phyloP scores from a whole-genome alignment of 1,140 invertebrate species.

The Anagrus nilaparvatae region DNA sequence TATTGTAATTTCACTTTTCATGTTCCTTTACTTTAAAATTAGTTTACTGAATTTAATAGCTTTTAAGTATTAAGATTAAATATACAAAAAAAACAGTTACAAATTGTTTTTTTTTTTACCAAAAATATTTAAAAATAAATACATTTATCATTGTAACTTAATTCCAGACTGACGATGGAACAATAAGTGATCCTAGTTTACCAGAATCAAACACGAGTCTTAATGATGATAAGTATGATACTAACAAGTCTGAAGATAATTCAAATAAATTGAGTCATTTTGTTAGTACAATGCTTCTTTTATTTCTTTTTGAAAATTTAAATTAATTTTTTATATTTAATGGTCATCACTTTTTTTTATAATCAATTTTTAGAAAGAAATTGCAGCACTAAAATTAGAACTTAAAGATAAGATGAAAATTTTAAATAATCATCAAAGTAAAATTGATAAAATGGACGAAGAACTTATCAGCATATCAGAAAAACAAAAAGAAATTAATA shows the following conservation, averaged over 20 bases:
- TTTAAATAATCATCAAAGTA: conserved; percentile 49
- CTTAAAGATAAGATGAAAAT: conserved; percentile 48
- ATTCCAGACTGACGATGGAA: conserved; percentile 38
- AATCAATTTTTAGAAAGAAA: conserved; percentile 41
- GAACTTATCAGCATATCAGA: conserved; percentile 47
- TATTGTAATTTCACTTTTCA: too few relatives aligned
- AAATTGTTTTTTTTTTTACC: too few relatives aligned
- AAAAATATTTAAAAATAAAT: too few relatives aligned
- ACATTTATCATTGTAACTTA: too few relatives aligned
- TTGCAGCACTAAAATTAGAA: conserved; percentile 54
- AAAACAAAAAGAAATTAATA: conserved; percentile 36
- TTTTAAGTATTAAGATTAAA: too few relatives aligned
- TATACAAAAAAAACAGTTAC: conserved; percentile 1
- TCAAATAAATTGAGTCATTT: too few relatives aligned
- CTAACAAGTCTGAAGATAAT: conserved; percentile 50
- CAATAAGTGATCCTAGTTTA: conserved; percentile 32
- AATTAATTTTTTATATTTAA: conserved; percentile 5
- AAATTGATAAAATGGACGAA: conserved; percentile 52
- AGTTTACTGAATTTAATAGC: too few relatives aligned
- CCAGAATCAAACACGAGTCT: conserved; percentile 38
- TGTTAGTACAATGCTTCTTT: too few relatives aligned
- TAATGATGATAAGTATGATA: conserved; percentile 44
- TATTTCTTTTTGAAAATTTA: too few relatives aligned
- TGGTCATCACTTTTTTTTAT: too few relatives aligned
- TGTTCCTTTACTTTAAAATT: too few relatives aligned